A percentile compares a stretch with the other conserved stretches of the same genome.
These are phyloP conservation scores for Notodonta dromedarius DNA, from an alignment of 2,888 invertebrate species.

Conservation along the genomic window DNA sequence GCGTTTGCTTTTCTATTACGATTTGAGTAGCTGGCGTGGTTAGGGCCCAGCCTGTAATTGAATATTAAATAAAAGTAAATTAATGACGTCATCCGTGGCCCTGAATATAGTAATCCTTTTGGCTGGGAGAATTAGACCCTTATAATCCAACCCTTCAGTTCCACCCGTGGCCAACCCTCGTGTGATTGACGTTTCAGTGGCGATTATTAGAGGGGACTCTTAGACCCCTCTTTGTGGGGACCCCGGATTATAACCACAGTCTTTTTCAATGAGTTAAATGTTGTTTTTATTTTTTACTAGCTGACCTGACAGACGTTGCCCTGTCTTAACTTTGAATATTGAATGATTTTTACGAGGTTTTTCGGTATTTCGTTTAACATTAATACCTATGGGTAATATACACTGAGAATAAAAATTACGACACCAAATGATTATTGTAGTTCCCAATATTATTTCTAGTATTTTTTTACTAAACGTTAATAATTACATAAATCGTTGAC, in stretches of 20 bases:
- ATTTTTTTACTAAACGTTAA: too few relatives aligned
- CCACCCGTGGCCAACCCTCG: conserved; percentile 66
- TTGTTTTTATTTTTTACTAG: background rate
- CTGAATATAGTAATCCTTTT: conserved; percentile 75
- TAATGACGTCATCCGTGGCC: conserved; percentile 63
- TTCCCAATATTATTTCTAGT: too few relatives aligned
- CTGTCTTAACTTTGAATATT: too few relatives aligned
- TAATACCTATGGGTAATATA: too few relatives aligned
- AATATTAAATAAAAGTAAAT: conserved; percentile 71
- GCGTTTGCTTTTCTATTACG: too few relatives aligned
- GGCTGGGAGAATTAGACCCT: conserved; percentile 72
- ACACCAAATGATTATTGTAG: too few relatives aligned
- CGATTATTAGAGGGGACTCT: conserved; percentile 62
- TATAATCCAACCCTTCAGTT: conserved; percentile 80
- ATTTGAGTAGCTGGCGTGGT: too few relatives aligned
- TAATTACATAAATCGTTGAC: too few relatives aligned
- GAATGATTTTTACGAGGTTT: too few relatives aligned
- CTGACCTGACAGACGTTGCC: too few relatives aligned
- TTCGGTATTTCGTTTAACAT: too few relatives aligned
- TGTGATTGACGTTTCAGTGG: conserved; percentile 75
- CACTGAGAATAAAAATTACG: background rate
- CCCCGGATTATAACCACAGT: conserved; percentile 59
- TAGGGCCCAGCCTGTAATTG: conserved; percentile 61
- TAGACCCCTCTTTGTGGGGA: conserved; percentile 47
- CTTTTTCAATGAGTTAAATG: conserved; percentile 30